Base-by-base conservation (phyloP, 1,140 invertebrate genomes). In the Drosophila bipectinata region DNA sequence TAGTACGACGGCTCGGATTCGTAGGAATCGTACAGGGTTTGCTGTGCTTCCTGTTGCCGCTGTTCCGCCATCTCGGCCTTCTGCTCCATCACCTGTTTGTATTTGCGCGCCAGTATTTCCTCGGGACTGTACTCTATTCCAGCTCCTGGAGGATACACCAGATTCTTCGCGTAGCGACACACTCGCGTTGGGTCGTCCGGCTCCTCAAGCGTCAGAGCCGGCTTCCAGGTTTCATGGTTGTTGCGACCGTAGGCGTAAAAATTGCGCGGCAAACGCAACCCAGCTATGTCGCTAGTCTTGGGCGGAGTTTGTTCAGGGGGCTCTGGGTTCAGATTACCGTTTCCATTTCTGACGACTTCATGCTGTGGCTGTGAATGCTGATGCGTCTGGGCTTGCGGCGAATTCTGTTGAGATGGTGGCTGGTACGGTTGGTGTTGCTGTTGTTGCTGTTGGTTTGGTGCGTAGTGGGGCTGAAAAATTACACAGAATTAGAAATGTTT, bases 211-310 rank as follows among this genome's bases (percentile, higher is more conserved):
- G 79, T 91, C 15, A 92, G 21, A 12, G 87, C 82, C n/a, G 84
- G 90, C 56, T 90, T 91, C 91, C 91, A 92, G 24, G 79, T 83
- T 62, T 92, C 91, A 59, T 91, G 76, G 45, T 91, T 91, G 57
- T 92, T 92, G 30, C 78, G 85, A 14, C 82, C 84, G 45, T 79
- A 90, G 0, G 77, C 58, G 37, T 87, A 75, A 56, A 92, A 92
- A 67, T 91, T 91, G 14, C 77, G 76, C 9, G 91, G 90, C 39
- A 79, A 71, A 7, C 73, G 77, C 14, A 90, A 51, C 3, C 80
- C 77, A 6, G 39, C 45, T 8, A 90, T 63, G 30, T 88, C 72
- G 10, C 32, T 52, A 4, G 32, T 4, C 7, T 30, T 34, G 8
- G 51, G 41, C 28, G 60, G 28, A 18, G 51, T 30, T 4, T 12